These are phyloP conservation scores for Phenganax marumi DNA, from an alignment of 92 coral and sea anemone genomes.

Conservation along the genomic window DNA sequence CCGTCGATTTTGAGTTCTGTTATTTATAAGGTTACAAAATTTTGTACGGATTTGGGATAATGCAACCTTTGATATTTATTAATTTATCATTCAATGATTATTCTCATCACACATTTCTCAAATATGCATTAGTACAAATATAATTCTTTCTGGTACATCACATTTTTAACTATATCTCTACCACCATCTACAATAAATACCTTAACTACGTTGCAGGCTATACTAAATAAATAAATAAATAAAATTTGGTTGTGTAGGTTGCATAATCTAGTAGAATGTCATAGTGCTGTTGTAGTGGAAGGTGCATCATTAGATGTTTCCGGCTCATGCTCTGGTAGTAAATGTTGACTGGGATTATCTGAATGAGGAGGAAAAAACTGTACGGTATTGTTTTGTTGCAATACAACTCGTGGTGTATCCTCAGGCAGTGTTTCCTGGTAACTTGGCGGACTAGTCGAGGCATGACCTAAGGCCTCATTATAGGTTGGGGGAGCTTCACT, in stretches of 20 bases:
- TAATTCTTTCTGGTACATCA: not conserved
- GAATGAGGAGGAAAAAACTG: not conserved
- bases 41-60: no score
- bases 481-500: slow-evolving; percentile 80
- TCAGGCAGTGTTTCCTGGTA: slow-evolving; percentile 77
- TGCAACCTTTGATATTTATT: no score
- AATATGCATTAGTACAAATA: not conserved
- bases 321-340: not conserved
- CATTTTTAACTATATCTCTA: not conserved
- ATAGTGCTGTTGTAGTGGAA: not conserved
- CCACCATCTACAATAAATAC: no score
- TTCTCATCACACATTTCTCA: not conserved
- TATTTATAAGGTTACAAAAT: no score
- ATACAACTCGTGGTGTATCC: slow-evolving; percentile 11
- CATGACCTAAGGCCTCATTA: slow-evolving; percentile 70
- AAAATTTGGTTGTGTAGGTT: no score
- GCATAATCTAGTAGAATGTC: not conserved
- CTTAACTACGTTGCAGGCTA: no score
- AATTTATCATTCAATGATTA: no score
- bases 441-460: slow-evolving; percentile 52
- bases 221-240: no score
- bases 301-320: slow-evolving; percentile 18
- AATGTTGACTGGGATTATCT: not conserved
- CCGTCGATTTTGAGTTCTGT: no score
- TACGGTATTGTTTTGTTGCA: slow-evolving; percentile 7